Percentiles rank a stretch among this genome's conserved stretches.
These are phyloP conservation scores for Neolamprologus caudopunctatus DNA, from an alignment of 2,113 vertebrate genomes.

Conservation along the genomic window DNA sequence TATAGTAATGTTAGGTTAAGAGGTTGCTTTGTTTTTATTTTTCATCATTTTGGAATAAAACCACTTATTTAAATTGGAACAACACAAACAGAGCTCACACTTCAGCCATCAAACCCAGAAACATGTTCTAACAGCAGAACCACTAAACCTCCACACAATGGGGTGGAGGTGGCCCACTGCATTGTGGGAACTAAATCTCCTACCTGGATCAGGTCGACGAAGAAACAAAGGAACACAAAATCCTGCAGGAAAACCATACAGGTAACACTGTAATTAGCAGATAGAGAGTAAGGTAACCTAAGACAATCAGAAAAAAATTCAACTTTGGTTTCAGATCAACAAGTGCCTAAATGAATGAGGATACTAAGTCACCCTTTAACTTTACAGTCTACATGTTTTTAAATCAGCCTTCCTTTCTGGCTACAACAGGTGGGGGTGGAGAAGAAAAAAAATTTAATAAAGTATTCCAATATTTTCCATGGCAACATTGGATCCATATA, in stretches of 20 bases:
- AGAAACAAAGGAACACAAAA: constrained; percentile 19
- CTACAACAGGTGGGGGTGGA: background rate
- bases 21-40: background rate
- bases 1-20: background rate
- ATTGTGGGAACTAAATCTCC: background rate
- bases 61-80: background rate
- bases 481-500: background rate
- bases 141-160: background rate
- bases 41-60: background rate
- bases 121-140: background rate
- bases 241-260: constrained; percentile 37
- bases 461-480: background rate
- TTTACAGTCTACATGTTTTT: background rate
- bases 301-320: background rate
- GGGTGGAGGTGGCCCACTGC: background rate
- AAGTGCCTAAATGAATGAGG: background rate
- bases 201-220: constrained; percentile 8
- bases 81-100: background rate
- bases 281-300: background rate
- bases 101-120: background rate
- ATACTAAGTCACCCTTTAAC: background rate
- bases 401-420: background rate
- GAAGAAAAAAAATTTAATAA: background rate
- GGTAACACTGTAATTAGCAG: background rate
- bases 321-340: background rate